Evolutionary conservation across 1,140 invertebrate species (phyloP).

Genomic region (Calycopis cecrops): DNA sequence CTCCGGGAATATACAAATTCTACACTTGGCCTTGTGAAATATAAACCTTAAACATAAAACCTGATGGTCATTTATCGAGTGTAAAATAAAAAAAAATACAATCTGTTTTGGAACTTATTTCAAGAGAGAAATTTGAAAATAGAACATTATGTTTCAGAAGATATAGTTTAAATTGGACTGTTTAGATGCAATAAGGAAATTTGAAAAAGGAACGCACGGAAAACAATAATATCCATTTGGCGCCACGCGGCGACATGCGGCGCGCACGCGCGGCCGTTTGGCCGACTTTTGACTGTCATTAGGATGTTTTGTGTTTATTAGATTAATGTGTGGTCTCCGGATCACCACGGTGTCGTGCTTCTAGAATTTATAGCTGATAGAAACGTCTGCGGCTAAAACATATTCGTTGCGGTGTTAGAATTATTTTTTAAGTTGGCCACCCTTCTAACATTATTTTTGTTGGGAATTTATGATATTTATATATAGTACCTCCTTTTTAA

Average conservation of each 20-base stretch:
- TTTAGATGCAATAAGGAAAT: constrained; percentile 5
- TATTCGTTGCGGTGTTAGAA: constrained; percentile 3
- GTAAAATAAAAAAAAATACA: neutral
- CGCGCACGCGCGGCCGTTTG: constrained; percentile 42
- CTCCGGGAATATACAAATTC: neutral
- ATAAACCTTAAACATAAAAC: constrained; percentile 7
- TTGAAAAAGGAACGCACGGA: constrained; percentile 18
- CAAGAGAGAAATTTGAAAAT: neutral
- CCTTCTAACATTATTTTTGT: neutral
- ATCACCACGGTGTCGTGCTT: constrained; percentile 26
- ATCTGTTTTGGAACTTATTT: neutral
- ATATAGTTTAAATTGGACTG: constrained; percentile 14
- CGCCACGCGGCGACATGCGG: constrained; percentile 43
- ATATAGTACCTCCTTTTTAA: too few species aligned
- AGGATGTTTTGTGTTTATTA: constrained; percentile 70
- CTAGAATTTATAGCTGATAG: constrained; percentile 19
- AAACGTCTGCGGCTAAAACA: constrained; percentile 12
- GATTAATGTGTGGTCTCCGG: constrained; percentile 61
- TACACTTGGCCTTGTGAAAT: neutral
- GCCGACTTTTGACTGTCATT: constrained; percentile 55
- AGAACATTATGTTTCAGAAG: neutral
- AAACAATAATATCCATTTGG: constrained; percentile 60
- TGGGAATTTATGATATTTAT: too few species aligned
- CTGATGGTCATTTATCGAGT: neutral
- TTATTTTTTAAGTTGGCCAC: neutral